Conservation (phyloP, 2,113 vertebrate species). For the Microtus montanus region DNA sequence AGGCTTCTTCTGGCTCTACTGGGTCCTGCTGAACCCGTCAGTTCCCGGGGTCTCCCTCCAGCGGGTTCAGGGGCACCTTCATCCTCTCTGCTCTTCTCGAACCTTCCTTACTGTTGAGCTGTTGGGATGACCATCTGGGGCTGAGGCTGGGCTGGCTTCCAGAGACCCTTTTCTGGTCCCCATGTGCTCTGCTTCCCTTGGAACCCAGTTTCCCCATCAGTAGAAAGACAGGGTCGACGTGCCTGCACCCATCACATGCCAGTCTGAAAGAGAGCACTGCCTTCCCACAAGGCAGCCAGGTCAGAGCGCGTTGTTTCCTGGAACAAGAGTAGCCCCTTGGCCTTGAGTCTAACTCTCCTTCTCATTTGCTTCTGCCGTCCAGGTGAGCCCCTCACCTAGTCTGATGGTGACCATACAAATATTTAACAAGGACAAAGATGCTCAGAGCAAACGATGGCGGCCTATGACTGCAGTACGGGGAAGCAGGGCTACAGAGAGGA, state of each 20-base stretch:
- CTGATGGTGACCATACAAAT: neutral
- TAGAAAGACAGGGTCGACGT: neutral
- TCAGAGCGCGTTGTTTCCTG: neutral
- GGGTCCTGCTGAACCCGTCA: slow-evolving; percentile 14
- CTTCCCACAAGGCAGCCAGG: neutral
- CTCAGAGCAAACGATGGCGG: neutral
- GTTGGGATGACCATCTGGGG: fast-evolving
- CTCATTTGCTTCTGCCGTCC: neutral
- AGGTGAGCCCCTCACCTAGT: neutral
- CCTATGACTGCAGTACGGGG: neutral
- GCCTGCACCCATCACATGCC: neutral
- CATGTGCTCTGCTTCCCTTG: neutral
- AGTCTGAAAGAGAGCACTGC: neutral
- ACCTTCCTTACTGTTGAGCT: neutral
- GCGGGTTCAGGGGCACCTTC: neutral
- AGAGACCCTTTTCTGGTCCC: neutral
- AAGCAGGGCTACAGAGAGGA: neutral
- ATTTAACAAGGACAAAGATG: neutral
- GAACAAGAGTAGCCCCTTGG: neutral
- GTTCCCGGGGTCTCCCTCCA: neutral
- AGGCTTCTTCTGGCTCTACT: neutral
- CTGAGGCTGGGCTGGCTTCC: fast-evolving
- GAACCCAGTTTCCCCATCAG: neutral
- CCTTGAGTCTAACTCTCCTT: neutral
- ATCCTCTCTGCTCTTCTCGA: neutral